Percentiles rank a stretch among this genome's conserved stretches.
These are phyloP conservation scores for Choloepus hoffmanni DNA, from an alignment of 2,113 vertebrate species.

Conservation along the genomic window DNA sequence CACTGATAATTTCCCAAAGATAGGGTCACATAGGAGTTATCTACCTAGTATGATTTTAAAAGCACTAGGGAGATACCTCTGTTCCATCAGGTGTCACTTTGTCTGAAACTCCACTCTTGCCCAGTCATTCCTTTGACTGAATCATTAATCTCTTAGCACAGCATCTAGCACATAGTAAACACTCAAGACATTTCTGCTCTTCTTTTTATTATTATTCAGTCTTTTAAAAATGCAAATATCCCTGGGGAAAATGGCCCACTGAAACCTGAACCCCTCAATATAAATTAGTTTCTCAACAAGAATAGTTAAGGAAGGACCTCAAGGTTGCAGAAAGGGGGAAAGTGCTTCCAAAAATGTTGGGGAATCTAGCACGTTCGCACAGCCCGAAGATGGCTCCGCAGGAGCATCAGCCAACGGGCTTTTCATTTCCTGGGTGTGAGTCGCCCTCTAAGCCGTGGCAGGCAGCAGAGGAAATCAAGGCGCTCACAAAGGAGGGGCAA, in stretches of 20 bases:
- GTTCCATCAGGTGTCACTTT: neutral
- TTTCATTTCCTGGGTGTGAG: neutral
- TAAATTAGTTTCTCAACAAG: neutral
- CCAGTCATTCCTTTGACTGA: neutral
- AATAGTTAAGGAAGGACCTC: neutral
- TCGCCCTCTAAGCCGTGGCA: neutral
- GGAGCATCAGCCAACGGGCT: neutral
- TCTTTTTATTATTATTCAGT: neutral
- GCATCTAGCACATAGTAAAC: neutral
- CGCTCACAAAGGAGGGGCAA: slow-evolving; percentile 36
- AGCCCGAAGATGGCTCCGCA: neutral
- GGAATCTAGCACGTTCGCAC: neutral
- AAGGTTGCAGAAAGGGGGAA: neutral
- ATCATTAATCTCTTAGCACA: neutral
- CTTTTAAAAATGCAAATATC: neutral
- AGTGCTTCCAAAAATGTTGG: neutral
- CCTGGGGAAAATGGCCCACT: neutral
- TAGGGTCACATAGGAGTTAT: neutral
- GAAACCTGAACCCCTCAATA: neutral
- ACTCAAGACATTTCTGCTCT: neutral
- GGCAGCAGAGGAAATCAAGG: slow-evolving; percentile 69
- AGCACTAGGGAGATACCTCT: neutral
- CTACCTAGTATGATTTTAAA: neutral
- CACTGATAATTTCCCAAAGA: neutral
- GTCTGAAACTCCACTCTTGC: neutral